phyloP scores from a whole-genome alignment of 2,797 vertebrate species.

The Triplophysa yarkandensis region DNA sequence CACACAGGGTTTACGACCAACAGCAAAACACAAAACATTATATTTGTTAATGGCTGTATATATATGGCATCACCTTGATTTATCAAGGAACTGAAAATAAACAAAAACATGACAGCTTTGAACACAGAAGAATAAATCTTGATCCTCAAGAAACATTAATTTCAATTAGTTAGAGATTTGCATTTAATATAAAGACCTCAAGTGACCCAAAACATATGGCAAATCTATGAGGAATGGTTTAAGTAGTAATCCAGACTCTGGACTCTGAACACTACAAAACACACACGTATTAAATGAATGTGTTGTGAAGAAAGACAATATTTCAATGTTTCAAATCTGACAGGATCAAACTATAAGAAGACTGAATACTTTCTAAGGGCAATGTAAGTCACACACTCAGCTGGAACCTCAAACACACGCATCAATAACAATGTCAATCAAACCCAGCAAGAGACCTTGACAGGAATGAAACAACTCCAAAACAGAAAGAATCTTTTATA shows the following conservation, averaged over 20 bases:
- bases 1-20: too few species aligned
- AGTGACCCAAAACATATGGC: slow-evolving; percentile 7
- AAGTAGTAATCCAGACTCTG: neutral
- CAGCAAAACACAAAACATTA: too few species aligned
- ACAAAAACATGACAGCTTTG: neutral
- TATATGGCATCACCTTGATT: neutral
- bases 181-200: neutral
- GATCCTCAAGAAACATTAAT: neutral
- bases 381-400: slow-evolving; percentile 20
- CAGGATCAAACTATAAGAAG: slow-evolving; percentile 1
- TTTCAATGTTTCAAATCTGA: slow-evolving; percentile 21
- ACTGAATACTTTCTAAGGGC: slow-evolving; percentile 18
- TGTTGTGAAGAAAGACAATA: neutral
- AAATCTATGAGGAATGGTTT: neutral
- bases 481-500: slow-evolving; percentile 34
- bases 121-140: neutral
- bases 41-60: too few species aligned
- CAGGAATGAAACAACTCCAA: slow-evolving; percentile 25
- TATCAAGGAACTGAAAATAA: neutral
- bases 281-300: neutral
- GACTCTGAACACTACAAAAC: neutral
- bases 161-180: slow-evolving; percentile 2
- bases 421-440: slow-evolving; percentile 35
- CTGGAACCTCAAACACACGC: slow-evolving; percentile 33
- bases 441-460: slow-evolving; percentile 28